Evolutionary conservation across 92 coral and sea anemone species (phyloP).

Genomic region (Chrysogorgia sp.): DNA sequence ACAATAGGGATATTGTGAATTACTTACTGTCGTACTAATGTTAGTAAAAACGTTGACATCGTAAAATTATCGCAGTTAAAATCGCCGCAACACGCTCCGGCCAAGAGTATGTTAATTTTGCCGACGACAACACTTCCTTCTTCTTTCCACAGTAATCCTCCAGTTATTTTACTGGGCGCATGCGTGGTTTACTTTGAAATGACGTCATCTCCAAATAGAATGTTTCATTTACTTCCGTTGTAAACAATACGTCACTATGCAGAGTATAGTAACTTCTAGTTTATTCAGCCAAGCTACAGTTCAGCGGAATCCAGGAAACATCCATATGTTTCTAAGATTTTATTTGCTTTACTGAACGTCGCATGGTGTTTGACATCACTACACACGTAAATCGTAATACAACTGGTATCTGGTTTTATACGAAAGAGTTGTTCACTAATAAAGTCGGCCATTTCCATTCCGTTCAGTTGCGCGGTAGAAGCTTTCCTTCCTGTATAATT

Average conservation of each 20-base stretch:
- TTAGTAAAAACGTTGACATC: slow-evolving; percentile 35
- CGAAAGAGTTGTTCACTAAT: too few relatives aligned
- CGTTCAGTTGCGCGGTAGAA: too few relatives aligned
- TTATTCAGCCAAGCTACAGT: too few relatives aligned
- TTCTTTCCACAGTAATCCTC: slow-evolving; percentile 32
- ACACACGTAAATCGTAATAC: neutral
- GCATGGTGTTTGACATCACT: neutral
- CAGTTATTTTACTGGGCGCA: slow-evolving; percentile 40
- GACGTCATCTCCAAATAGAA: slow-evolving; percentile 13
- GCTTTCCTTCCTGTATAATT: too few relatives aligned
- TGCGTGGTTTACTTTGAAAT: slow-evolving; percentile 7
- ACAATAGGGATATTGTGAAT: neutral
- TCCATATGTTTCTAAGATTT: too few relatives aligned
- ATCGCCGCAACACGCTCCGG: neutral
- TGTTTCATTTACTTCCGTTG: slow-evolving; percentile 27
- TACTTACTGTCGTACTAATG: slow-evolving; percentile 41
- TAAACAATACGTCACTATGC: slow-evolving; percentile 3
- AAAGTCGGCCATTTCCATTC: too few relatives aligned
- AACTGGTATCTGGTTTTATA: too few relatives aligned
- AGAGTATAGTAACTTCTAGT: too few relatives aligned
- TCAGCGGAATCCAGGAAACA: too few relatives aligned
- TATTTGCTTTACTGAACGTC: too few relatives aligned
- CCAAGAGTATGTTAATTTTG: neutral
- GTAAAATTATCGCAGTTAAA: neutral
- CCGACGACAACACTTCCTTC: neutral